Base-by-base conservation (phyloP, 64 coral and sea anemone species). In the Porites lutea region DNA sequence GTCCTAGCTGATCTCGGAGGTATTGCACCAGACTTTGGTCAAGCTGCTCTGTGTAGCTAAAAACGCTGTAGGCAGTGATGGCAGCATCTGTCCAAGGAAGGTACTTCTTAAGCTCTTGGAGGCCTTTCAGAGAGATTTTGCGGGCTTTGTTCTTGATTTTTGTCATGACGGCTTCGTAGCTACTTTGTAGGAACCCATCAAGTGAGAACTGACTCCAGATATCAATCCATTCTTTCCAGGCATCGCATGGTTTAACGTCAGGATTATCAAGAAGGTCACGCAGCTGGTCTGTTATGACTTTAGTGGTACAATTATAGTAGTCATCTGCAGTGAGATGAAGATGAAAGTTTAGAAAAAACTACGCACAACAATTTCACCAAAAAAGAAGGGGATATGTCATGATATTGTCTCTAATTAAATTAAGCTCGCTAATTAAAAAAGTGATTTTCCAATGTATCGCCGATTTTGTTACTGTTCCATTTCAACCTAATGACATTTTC, bases 121-220 rank as follows among this genome's bases (percentile, higher is more conserved):
- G 69, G 8, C 61, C 3, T 65, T 58, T 77, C n/a, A 78, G 52
- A 58, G 76, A 14, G 76, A 79, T 79, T 16, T 10, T 23, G 8
- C 13, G 12, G 12, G 45, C 74, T 21, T 63, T 64, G 8, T 52
- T 50, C 46, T 46, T 7, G 27, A 89, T 12, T 78, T 89, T 89
- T 89, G 74, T 64, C 48, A 11, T 37, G 50, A 89, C 64, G 20
- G 51, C 87, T 64, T 78, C 74, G 63, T 66, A 52, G 48, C 58
- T 89, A 77, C 87, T 89, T 45, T 89, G 73, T n/a, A 89, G 6
- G 72, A 89, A 89, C 6, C 75, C 65, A 50, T 89, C 60, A 18
- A 89, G 65, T 67, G 88, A 12, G 54, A 89, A 89, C 20, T 89
- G 88, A 79, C 88, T 89, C 73, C 88, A 89, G 23, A 78, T 5